Evolutionary conservation across 2,113 vertebrate genomes (phyloP), one percentile per base, ranked within the genome.

Genomic region (Oncorhynchus tshawytscha): DNA sequence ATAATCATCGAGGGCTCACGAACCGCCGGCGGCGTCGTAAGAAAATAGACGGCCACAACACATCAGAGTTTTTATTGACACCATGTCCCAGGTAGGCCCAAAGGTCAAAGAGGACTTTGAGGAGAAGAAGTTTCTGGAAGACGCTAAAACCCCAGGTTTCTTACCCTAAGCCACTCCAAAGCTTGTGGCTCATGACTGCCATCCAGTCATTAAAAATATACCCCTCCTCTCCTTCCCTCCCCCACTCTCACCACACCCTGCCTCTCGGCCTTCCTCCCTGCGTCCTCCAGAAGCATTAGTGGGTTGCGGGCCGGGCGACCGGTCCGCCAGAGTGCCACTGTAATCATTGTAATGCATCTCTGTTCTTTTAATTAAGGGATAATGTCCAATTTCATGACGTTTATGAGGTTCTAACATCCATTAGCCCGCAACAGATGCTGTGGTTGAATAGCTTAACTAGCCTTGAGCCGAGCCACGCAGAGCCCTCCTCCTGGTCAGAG

Each of bases 311-410:
- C 64, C 27, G 18, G 27, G 39, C 39, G 73, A 84, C 82, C 69
- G 86, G 86, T 88, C 78, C 76, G 72, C 86, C 66, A 79, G 79
- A 88, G 88, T 88, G 88, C 84, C 86, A 88, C 90, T 89, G 78
- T 92, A 93, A 94, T 93, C 90, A 90, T 88, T 91, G 90, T 91
- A 92, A 94, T 93, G 92, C 92, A 93, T 94, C 92, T 93, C 91
- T 94, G 92, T 94, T 94, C 92, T 93, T 94, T 94, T 93, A 94
- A 94, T 94, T 94, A 93, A 92, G 88, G 90, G 90, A 94, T 94
- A 94, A 94, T 93, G 92, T 94, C 92, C 93, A 94, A 94, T 94
- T 94, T 92, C 92, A 90, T 93, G 92, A 94, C 84, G 89, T 93
- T 93, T 94, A 94, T 93, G 92, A 93, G 93, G 93, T 93, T 93